A percentile compares a stretch with the other conserved stretches of the same genome.
phyloP scores from a whole-genome alignment of 2,113 vertebrate genomes.

The Carassius auratus region DNA sequence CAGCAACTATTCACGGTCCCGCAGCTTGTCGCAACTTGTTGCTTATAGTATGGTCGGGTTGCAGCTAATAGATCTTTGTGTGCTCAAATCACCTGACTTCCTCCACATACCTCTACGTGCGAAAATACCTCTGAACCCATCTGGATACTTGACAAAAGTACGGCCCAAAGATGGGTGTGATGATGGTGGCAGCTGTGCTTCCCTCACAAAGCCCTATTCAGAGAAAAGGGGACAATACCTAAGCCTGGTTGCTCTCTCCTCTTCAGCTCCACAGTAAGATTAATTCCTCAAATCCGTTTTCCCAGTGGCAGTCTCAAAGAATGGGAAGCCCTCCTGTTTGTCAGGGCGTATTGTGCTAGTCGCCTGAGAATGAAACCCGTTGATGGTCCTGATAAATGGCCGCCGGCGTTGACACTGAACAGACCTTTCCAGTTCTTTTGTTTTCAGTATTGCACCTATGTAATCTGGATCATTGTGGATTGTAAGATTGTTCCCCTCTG shows the following conservation, averaged over 20 bases:
- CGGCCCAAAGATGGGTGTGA: constrained; percentile 73
- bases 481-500: constrained; percentile 39
- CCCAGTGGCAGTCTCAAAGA: constrained; percentile 78
- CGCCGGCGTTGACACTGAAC: constrained; percentile 75
- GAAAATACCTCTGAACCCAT: constrained; percentile 56
- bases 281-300: constrained; percentile 80
- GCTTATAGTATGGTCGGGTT: background rate
- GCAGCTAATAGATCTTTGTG: background rate
- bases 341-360: constrained; percentile 77
- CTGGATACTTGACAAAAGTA: constrained; percentile 5
- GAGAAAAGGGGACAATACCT: constrained; percentile 76
- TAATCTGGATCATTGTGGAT: constrained; percentile 70
- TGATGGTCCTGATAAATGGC: constrained; percentile 79
- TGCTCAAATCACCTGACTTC: constrained; percentile 14
- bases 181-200: constrained; percentile 78
- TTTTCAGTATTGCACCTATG: constrained; percentile 75
- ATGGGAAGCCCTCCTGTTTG: constrained; percentile 79
- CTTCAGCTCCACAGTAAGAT: constrained; percentile 78
- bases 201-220: constrained; percentile 82
- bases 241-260: constrained; percentile 75
- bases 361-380: constrained; percentile 78
- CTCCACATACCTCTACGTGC: constrained; percentile 74
- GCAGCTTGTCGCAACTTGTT: constrained; percentile 29
- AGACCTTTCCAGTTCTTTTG: constrained; percentile 77
- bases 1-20: constrained; percentile 13